phyloP scores from a whole-genome alignment of 1,140 invertebrate species.

The Drosophila burlai region DNA sequence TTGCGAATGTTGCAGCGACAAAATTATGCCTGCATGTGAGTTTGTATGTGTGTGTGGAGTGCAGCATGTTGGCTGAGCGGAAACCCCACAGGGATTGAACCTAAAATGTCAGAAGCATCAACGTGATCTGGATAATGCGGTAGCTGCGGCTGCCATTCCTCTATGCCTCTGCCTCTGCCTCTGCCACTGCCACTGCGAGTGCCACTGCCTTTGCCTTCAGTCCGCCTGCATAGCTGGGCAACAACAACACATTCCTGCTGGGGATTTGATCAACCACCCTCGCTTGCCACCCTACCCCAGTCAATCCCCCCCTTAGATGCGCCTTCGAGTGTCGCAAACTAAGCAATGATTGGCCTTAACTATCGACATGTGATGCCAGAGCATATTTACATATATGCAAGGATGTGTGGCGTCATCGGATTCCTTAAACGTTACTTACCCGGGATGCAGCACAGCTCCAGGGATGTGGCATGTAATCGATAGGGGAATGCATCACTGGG shows the following conservation, averaged over 20 bases:
- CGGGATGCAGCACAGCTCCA: slow-evolving; percentile 28
- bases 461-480: slow-evolving; percentile 44
- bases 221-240: slow-evolving; percentile 8
- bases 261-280: slow-evolving; percentile 29
- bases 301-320: neutral
- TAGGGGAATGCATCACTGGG: slow-evolving; percentile 20
- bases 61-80: slow-evolving; percentile 46
- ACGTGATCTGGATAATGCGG: slow-evolving; percentile 77
- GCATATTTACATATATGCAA: slow-evolving; percentile 39
- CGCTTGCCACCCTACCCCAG: neutral
- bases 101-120: slow-evolving; percentile 80
- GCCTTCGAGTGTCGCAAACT: slow-evolving; percentile 55
- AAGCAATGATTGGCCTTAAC: slow-evolving; percentile 64
- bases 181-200: neutral
- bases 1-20: slow-evolving; percentile 71
- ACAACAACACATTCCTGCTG: slow-evolving; percentile 38
- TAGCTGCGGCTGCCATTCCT: slow-evolving; percentile 45
- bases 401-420: slow-evolving; percentile 39
- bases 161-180: neutral
- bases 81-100: slow-evolving; percentile 77
- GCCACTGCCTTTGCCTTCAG: neutral
- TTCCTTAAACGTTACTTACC: slow-evolving; percentile 51
- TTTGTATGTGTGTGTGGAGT: slow-evolving; percentile 26
- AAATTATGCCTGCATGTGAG: slow-evolving; percentile 65
- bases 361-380: slow-evolving; percentile 58